A percentile compares a stretch with the other conserved stretches of the same genome.
phyloP scores from a whole-genome alignment of 2,797 vertebrate genomes.

The Bryconaethiops microstoma region DNA sequence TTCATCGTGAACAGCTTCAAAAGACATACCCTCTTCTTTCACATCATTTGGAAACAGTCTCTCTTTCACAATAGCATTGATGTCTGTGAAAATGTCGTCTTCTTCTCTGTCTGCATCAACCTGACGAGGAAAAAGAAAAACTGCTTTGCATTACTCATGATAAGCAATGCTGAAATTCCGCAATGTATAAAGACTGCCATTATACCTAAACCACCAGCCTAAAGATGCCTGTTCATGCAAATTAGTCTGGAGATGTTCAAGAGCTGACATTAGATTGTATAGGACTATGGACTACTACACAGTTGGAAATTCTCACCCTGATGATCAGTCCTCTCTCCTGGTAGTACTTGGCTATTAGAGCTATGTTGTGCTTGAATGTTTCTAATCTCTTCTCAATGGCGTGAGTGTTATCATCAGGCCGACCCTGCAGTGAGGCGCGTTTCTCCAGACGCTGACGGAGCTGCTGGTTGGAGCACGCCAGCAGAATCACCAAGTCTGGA shows the following conservation, averaged over 20 bases:
- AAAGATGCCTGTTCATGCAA: constrained; percentile 4
- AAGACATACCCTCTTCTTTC: constrained; percentile 35
- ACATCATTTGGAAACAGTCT: constrained; percentile 61
- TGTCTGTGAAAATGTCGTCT: constrained; percentile 70
- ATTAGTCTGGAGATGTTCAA: constrained; percentile 9
- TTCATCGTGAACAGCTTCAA: background rate
- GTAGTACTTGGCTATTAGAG: constrained; percentile 72
- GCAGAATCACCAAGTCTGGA: constrained; percentile 68
- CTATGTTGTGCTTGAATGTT: constrained; percentile 72
- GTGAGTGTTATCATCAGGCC: constrained; percentile 69
- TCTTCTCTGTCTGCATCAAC: constrained; percentile 74
- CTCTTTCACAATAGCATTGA: constrained; percentile 63
- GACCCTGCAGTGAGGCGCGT: constrained; percentile 69
- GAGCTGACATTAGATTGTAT: background rate
- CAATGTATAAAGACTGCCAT: background rate
- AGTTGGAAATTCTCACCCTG: constrained; percentile 55
- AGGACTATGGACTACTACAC: background rate
- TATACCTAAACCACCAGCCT: background rate
- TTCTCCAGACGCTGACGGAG: constrained; percentile 70
- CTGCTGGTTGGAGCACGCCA: constrained; percentile 70
- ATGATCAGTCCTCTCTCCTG: constrained; percentile 69
- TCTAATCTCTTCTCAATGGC: constrained; percentile 70
- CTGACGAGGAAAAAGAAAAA: constrained; percentile 51
- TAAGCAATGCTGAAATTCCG: constrained; percentile 2
- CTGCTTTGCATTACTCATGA: background rate